phyloP scores from a whole-genome alignment of 2,888 invertebrate species.

The Lordiphosa andalusiaca region DNA sequence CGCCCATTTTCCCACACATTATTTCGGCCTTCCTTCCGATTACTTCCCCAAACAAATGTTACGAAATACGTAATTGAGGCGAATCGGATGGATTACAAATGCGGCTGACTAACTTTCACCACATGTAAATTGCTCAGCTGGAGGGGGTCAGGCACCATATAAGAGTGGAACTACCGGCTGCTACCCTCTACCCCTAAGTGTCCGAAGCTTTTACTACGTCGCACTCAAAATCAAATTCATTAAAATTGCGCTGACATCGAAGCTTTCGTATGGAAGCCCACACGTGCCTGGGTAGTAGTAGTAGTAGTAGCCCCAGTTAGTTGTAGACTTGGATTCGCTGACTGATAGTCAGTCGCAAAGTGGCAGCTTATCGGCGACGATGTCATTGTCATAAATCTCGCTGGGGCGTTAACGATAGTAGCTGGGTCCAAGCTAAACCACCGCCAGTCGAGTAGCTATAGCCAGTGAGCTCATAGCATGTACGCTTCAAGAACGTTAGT shows the following conservation, averaged over 20 bases:
- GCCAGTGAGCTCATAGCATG: constrained; percentile 11
- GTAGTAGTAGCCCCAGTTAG: no score
- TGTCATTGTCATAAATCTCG: constrained; percentile 32
- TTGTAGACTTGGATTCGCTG: no score
- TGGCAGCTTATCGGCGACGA: constrained; percentile 17
- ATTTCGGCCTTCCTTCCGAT: no score
- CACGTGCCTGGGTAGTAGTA: constrained; percentile 6
- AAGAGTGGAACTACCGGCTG: constrained; percentile 13
- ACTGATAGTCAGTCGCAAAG: constrained; percentile 40
- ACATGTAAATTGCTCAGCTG: constrained; percentile 48
- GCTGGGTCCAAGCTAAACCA: background rate
- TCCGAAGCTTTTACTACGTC: constrained; percentile 59
- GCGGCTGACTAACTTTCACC: constrained; percentile 50
- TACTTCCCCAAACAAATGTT: constrained; percentile 11
- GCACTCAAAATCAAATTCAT: constrained; percentile 63
- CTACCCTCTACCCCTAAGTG: constrained; percentile 14
- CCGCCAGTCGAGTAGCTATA: constrained; percentile 3
- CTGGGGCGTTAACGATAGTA: constrained; percentile 11
- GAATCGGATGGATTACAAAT: constrained; percentile 58
- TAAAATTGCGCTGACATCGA: constrained; percentile 37
- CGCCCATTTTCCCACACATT: no score
- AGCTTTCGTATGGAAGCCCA: constrained; percentile 45
- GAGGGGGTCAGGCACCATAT: constrained; percentile 42
- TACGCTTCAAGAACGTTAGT: constrained; percentile 28
- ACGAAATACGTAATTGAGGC: constrained; percentile 56